Evolutionary conservation across 2,797 vertebrate species (phyloP).

Genomic region (Pantherophis vulpinus): DNA sequence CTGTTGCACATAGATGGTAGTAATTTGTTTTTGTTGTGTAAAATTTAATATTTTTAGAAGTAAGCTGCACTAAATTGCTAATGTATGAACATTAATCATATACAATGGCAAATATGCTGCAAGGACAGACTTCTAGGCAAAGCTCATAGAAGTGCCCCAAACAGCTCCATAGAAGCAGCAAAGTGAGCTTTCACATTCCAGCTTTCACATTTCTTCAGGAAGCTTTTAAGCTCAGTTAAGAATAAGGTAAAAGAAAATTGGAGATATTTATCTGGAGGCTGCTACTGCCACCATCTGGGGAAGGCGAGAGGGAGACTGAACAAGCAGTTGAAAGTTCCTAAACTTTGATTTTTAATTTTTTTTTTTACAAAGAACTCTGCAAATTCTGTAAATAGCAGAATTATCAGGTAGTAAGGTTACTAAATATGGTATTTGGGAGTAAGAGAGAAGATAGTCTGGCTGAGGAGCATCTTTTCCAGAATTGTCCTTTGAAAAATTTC

Average conservation of each 20-base stretch:
- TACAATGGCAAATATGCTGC: neutral
- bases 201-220: neutral
- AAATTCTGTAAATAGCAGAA: neutral
- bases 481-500: neutral
- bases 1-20: neutral
- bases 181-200: neutral
- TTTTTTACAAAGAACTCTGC: neutral
- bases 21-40: neutral
- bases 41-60: neutral
- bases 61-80: neutral
- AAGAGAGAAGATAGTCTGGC: neutral
- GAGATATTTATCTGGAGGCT: neutral
- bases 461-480: neutral
- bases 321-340: neutral
- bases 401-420: neutral
- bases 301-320: neutral
- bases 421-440: neutral
- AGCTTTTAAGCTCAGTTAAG: neutral
- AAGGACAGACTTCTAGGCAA: too few species aligned
- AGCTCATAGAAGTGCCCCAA: neutral
- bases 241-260: neutral
- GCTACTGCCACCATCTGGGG: neutral
- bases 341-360: neutral
- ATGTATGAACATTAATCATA: neutral
- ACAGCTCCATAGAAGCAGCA: too few species aligned